These are phyloP conservation scores for Ostrea edulis DNA, from an alignment of 1,140 invertebrate species.

Conservation along the genomic window DNA sequence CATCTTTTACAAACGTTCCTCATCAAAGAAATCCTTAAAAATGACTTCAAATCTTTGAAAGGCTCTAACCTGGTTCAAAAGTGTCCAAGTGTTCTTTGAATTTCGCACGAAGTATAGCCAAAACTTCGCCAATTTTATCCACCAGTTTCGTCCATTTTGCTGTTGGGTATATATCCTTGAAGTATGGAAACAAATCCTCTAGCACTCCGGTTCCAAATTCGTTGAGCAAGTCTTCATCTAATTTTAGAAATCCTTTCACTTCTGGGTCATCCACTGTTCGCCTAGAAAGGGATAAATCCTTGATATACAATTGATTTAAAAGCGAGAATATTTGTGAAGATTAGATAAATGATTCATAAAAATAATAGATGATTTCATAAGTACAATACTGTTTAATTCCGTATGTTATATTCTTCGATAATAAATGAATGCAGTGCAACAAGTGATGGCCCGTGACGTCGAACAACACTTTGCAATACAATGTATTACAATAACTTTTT, in stretches of 20 bases:
- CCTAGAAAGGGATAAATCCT: neutral
- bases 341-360: neutral
- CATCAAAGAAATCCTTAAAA: neutral
- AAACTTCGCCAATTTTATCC: neutral
- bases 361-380: too few species aligned
- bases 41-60: neutral
- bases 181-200: slow-evolving; percentile 46
- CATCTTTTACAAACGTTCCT: neutral
- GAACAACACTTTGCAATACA: neutral
- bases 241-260: slow-evolving; percentile 37
- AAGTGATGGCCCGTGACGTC: neutral
- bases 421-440: too few species aligned
- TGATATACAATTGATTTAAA: neutral
- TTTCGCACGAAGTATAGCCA: neutral
- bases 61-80: slow-evolving; percentile 34
- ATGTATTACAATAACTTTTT: neutral
- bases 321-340: neutral
- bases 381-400: too few species aligned
- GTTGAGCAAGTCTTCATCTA: slow-evolving; percentile 29
- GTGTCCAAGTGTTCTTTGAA: slow-evolving; percentile 37
- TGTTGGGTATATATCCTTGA: slow-evolving; percentile 43
- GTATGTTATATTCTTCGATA: too few species aligned
- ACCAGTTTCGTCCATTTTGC: slow-evolving; percentile 26
- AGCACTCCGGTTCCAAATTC: slow-evolving; percentile 38
- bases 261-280: slow-evolving; percentile 38